Percentiles rank a stretch among this genome's conserved stretches.
Evolutionary conservation across 1,140 invertebrate species (phyloP).

Genomic region (Saccostrea cuccullata): DNA sequence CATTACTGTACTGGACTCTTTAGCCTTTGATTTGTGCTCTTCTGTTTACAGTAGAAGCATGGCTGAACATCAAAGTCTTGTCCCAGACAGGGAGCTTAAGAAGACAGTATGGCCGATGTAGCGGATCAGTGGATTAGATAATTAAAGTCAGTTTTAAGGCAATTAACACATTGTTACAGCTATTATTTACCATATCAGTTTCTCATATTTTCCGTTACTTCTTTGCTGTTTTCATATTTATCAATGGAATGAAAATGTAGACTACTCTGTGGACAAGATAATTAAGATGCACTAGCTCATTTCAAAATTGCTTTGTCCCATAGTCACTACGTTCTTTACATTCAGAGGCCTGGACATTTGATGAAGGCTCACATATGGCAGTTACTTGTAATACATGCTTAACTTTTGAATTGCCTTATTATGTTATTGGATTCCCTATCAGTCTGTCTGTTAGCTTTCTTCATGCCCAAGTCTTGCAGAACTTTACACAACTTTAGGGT

Average conservation of each 20-base stretch:
- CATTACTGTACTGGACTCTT: background rate
- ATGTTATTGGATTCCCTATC: too few relatives aligned
- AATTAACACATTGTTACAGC: background rate
- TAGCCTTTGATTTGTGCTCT: background rate
- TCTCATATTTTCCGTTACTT: background rate
- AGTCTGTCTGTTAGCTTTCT: too few relatives aligned
- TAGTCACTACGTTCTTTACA: background rate
- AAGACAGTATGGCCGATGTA: background rate
- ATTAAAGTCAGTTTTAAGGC: background rate
- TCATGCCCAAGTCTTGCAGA: too few relatives aligned
- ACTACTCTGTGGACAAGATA: background rate
- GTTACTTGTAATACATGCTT: too few relatives aligned
- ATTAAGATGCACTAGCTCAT: background rate
- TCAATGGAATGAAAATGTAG: background rate
- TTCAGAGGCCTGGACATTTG: too few relatives aligned
- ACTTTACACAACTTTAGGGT: too few relatives aligned
- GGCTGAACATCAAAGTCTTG: background rate
- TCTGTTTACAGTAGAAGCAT: background rate
- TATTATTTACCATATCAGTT: constrained; percentile 8
- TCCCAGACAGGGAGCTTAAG: background rate
- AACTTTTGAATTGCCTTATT: too few relatives aligned
- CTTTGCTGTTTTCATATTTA: background rate
- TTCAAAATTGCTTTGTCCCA: background rate
- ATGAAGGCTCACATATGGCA: too few relatives aligned
- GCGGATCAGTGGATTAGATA: background rate